Conservation (phyloP, 2,113 vertebrate genomes). For the Taurulus bubalis region DNA sequence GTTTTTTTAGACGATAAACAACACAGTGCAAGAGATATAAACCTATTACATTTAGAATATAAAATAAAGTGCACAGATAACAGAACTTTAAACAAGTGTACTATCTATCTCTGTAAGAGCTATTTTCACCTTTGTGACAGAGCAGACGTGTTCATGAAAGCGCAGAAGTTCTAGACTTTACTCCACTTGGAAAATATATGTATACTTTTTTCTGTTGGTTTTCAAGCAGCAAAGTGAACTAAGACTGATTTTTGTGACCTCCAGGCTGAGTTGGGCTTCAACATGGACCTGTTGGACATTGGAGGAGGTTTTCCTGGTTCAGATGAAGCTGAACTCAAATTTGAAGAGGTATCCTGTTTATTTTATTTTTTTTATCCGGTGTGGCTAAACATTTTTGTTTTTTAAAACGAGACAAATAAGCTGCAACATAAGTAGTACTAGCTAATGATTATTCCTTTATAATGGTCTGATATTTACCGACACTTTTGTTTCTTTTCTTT, state of each 20-base stretch:
- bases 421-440: background rate
- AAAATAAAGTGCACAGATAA: no score
- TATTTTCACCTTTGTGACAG: no score
- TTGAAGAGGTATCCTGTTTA: conserved; percentile 91
- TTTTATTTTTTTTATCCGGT: background rate
- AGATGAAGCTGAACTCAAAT: conserved; percentile 93
- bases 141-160: no score
- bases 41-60: no score
- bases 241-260: background rate
- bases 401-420: background rate
- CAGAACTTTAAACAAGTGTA: no score
- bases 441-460: background rate
- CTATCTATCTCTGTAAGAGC: no score
- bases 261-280: conserved; percentile 92
- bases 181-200: no score
- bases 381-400: background rate
- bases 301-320: conserved; percentile 98
- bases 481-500: background rate
- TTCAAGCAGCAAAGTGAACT: background rate
- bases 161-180: no score
- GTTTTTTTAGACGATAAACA: background rate
- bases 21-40: no score
- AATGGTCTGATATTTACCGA: background rate
- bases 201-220: background rate
- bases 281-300: conserved; percentile 94